Evolutionary conservation across 2,797 vertebrate species (phyloP).

Genomic region (Triplophysa bombifrons): DNA sequence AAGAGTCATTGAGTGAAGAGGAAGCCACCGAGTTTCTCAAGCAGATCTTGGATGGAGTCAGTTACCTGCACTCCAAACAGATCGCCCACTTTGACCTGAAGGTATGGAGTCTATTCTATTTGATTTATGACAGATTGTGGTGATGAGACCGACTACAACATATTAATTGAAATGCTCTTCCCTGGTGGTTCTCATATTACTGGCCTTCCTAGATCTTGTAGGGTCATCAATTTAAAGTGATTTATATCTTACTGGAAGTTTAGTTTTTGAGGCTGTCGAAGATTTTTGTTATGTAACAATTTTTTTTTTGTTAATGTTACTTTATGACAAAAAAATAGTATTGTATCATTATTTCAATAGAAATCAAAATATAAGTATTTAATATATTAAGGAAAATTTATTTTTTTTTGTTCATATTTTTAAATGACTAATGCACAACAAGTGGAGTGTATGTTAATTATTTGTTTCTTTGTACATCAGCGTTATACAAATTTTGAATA

Average conservation of each 20-base stretch:
- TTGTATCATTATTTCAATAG: no score
- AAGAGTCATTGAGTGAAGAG: constrained; percentile 96
- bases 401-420: no score
- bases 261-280: no score
- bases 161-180: constrained; percentile 51
- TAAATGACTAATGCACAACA: no score
- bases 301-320: no score
- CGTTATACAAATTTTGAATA: not conserved
- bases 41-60: constrained; percentile 96
- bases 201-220: not conserved
- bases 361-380: no score
- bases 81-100: constrained; percentile 99
- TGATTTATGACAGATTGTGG: not conserved
- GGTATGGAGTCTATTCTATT: constrained; percentile 70
- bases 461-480: no score
- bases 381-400: no score
- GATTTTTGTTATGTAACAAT: no score
- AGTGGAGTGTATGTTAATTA: no score
- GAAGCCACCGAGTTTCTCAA: constrained; percentile 98
- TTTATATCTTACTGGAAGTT: not conserved
- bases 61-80: constrained; percentile 92
- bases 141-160: constrained; percentile 37
- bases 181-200: not conserved
- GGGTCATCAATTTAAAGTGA: not conserved
- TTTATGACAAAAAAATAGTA: no score